phyloP scores from a whole-genome alignment of 1,140 invertebrate species.

The Drosophila funebris region DNA sequence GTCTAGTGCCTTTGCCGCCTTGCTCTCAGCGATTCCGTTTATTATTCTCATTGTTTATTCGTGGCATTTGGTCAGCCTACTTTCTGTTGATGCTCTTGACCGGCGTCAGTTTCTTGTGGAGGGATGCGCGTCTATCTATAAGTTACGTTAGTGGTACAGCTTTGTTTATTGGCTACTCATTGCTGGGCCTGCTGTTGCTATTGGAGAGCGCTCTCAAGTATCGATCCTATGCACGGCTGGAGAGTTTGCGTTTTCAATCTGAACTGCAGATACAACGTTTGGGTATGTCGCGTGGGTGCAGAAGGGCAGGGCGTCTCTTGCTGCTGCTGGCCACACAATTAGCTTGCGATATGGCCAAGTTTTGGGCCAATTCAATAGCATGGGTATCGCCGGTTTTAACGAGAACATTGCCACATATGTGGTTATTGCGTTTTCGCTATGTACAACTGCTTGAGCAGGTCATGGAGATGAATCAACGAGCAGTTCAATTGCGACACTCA shows the following conservation, averaged over 20 bases:
- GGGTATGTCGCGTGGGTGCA: conserved; percentile 42
- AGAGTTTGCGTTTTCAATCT: conserved; percentile 42
- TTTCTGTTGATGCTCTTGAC: conserved; percentile 1
- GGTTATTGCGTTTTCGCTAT: conserved; percentile 55
- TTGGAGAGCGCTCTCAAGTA: conserved; percentile 51
- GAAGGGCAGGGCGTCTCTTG: conserved; percentile 13
- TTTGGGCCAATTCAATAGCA: conserved; percentile 7
- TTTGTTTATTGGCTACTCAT: conserved; percentile 30
- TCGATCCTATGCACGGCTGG: conserved; percentile 12
- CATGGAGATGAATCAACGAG: conserved; percentile 58
- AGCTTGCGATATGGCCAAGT: conserved; percentile 28
- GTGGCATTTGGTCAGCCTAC: conserved; percentile 49
- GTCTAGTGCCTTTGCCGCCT: conserved; percentile 43
- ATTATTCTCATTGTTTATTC: conserved; percentile 22
- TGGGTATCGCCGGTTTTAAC: conserved; percentile 42
- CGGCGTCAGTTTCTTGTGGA: neutral
- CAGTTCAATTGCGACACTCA: conserved; percentile 37
- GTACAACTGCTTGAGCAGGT: conserved; percentile 59
- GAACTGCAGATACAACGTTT: conserved; percentile 58
- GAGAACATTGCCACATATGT: conserved; percentile 39
- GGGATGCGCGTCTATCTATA: neutral
- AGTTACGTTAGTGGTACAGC: conserved; percentile 29
- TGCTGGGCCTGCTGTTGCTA: conserved; percentile 44
- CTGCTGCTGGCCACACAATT: conserved; percentile 36
- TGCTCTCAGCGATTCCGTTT: neutral